Evolutionary conservation across 1,140 invertebrate species (phyloP), one percentile per base, ranked within the genome.

Genomic region (Apolygus lucorum): DNA sequence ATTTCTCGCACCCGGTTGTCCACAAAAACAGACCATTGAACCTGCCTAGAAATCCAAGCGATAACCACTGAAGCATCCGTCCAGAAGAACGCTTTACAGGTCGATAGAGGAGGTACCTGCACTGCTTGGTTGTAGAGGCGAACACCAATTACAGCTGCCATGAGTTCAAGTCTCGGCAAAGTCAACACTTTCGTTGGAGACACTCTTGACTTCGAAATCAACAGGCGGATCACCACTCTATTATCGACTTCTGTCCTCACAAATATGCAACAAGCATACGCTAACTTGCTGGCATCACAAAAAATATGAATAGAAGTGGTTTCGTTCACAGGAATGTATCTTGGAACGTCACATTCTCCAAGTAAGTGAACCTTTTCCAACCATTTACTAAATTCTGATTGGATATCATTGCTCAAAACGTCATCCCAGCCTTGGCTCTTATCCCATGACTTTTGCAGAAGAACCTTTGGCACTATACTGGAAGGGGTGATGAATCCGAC

Each of bases 221-320:
- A 49, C 8, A 49, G 34, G 34, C 17, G 8, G 17, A 49, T 17
- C 34, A 49, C 34, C 34, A 49, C 34, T 17, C 8, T 49, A 49
- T 49, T 49, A 17, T 49, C 17, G 34, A 49, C 34, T 49, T 49
- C 34, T 49, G 34, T 49, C 17, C 34, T 49, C 8, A 49, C 34
- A 49, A 49, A 49, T 49, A 49, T 49, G 34, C 34, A 49, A 49
- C 34, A 49, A 49, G 34, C 34, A 49, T 49, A 49, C 34, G 34
- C 34, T 49, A 49, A 49, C 34, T 49, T 49, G 34, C 34, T 49
- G 34, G 34, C 34, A 17, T 49, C 34, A 49, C 34, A 49, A 49
- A 49, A 49, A 11, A 49, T 49, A 49, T 49, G 34, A 17, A 49
- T 49, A 17, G 34, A 49, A 49, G 34, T 11, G 8, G 34, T 11